Percentiles rank a stretch among this genome's conserved stretches.
Evolutionary conservation across 1,140 invertebrate species (phyloP).

Genomic region (Ladona fulva): DNA sequence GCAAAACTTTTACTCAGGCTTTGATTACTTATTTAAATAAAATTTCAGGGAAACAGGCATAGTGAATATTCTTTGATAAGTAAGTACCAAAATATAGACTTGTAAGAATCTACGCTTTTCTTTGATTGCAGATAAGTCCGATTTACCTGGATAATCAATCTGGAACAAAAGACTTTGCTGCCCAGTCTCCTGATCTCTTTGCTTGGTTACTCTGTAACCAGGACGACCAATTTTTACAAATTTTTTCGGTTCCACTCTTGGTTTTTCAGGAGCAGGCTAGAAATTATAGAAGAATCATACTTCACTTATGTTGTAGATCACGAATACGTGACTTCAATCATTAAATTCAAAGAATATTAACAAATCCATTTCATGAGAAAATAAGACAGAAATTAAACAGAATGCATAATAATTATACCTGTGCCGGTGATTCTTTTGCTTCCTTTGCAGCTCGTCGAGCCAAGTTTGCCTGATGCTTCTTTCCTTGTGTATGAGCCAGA

Average conservation of each 20-base stretch:
- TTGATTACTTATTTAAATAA: too few species aligned
- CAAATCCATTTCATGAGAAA: background rate
- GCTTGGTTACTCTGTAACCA: slow-evolving; percentile 98
- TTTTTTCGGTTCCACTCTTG: slow-evolving; percentile 93
- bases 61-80: too few species aligned
- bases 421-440: slow-evolving; percentile 89
- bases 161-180: slow-evolving; percentile 98
- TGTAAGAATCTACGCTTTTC: too few species aligned
- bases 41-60: too few species aligned
- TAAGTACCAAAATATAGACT: too few species aligned
- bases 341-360: background rate
- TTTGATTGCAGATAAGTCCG: background rate
- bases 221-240: slow-evolving; percentile 99
- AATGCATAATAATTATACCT: slow-evolving; percentile 28
- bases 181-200: slow-evolving; percentile 86
- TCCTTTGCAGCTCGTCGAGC: slow-evolving; percentile 96
- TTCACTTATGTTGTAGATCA: slow-evolving; percentile 11
- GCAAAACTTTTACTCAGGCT: too few species aligned
- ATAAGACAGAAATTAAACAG: background rate
- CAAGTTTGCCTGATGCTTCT: slow-evolving; percentile 99
- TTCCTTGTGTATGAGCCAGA: slow-evolving; percentile 99
- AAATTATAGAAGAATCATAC: slow-evolving; percentile 30
- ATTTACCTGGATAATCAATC: slow-evolving; percentile 80
- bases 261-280: slow-evolving; percentile 83
- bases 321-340: background rate